Base-by-base conservation (phyloP, 1,140 invertebrate genomes). In the Zaprionus capensis region DNA sequence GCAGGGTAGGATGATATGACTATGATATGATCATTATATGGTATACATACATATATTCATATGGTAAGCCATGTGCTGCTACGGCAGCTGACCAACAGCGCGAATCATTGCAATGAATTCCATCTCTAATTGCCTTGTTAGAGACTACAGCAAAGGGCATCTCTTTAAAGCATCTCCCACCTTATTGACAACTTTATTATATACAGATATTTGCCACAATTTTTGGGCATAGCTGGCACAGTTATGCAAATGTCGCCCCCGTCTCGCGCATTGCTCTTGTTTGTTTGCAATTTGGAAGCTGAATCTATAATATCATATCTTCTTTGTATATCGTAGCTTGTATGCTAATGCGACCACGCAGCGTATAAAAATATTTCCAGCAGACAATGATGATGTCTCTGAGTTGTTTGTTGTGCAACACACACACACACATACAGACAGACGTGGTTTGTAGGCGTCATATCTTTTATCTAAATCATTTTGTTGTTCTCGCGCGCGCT, bases 271-370 rank as follows among this genome's bases (percentile, higher is more conserved):
- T 26, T 74, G 51, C 41, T 71, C 46, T 86, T 82, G 72, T 75
- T 17, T 70, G 59, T 71, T 77, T 76, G 77, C 80, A 77, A 84
- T 81, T 87, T 88, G 80, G 78, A 83, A 87, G 80, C 80, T 55
- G 81, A 65, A 88, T 81, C 81, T 76, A 76, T 79, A 76, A 81
- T 75, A 41, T 41, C 38, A 41, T 41, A 41, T 34, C 31, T 34
- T 3, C 31, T 34, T 11, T 4, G 31, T 34, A 34, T 34, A 11
- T n/a, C 15, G 38, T 41, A 41, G 0, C 38, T 49, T 49, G 49
- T 81, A 88, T 88, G 83, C 58, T 69, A 87, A 87, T 81, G 56
- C 69, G 74, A 71, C 65, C 71, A 76, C 79, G 63, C 70, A 77
- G 26, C 38, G 31, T 7, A 46, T 51, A 46, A 41, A 75, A 75